Percentiles rank a stretch among this genome's conserved stretches.
Conservation (phyloP, 2,888 invertebrate genomes). For the Rhyacophila evoluta region DNA sequence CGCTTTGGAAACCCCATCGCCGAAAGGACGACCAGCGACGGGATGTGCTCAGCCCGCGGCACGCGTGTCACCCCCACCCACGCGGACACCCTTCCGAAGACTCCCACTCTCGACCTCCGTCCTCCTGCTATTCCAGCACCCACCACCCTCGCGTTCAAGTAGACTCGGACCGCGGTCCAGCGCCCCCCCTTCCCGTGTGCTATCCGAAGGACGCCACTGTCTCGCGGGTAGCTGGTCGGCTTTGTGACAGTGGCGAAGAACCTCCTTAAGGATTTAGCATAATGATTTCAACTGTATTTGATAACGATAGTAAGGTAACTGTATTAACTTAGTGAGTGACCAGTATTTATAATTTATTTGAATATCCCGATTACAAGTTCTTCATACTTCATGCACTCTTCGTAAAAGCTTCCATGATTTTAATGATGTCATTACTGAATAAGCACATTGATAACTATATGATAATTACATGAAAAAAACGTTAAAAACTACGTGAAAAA, state of each 20-base stretch:
- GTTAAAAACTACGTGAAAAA: too few relatives aligned
- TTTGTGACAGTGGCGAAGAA: background rate
- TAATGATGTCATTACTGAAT: too few relatives aligned
- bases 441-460: too few relatives aligned
- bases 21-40: background rate
- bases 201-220: constrained; percentile 9
- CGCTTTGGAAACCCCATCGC: background rate
- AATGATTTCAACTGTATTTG: too few relatives aligned
- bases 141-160: constrained; percentile 4
- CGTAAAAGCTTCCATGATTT: too few relatives aligned
- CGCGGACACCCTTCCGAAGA: background rate
- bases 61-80: constrained; percentile 23
- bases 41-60: constrained; percentile 23
- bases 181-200: background rate
- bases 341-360: too few relatives aligned
- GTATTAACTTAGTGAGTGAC: too few relatives aligned
- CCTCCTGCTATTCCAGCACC: background rate
- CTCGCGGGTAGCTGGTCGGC: constrained; percentile 7
- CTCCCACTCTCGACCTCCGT: background rate
- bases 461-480: too few relatives aligned
- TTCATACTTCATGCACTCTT: too few relatives aligned
- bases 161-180: constrained; percentile 22
- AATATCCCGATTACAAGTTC: too few relatives aligned
- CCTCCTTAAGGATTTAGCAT: too few relatives aligned
- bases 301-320: too few relatives aligned